These are phyloP conservation scores for Beaufortia kweichowensis DNA, from an alignment of 2,113 vertebrate genomes.

Conservation along the genomic window DNA sequence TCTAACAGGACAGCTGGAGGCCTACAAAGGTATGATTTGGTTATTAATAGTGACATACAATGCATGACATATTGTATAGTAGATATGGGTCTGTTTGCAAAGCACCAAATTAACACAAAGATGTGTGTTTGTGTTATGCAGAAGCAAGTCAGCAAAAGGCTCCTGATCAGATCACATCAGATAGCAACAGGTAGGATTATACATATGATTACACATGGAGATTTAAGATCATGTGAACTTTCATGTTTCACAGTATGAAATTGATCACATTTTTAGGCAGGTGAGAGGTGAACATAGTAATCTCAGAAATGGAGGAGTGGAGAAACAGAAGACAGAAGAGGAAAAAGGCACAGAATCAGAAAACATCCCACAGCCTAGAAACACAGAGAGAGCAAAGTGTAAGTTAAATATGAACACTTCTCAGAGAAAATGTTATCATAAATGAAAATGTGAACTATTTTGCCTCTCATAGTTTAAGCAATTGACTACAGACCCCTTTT, in stretches of 20 bases:
- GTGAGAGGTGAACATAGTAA: background rate
- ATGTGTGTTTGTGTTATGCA: constrained; percentile 57
- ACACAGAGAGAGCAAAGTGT: constrained; percentile 29
- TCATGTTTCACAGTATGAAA: background rate
- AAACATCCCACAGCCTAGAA: constrained; percentile 19
- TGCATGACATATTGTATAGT: background rate
- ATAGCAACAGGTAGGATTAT: constrained; percentile 32
- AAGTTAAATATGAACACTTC: too few species aligned
- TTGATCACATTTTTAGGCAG: constrained; percentile 3
- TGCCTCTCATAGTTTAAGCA: too few species aligned
- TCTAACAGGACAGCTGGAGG: constrained; percentile 91
- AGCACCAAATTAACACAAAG: background rate
- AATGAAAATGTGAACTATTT: too few species aligned
- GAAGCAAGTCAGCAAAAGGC: constrained; percentile 88
- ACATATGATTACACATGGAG: background rate
- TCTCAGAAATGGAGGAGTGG: background rate
- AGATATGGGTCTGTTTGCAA: background rate
- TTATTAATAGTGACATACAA: background rate
- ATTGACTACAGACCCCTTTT: too few species aligned
- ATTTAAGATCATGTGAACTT: background rate
- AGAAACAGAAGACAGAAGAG: constrained; percentile 29
- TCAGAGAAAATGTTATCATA: background rate
- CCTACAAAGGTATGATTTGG: constrained; percentile 83
- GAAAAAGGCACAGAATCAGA: constrained; percentile 35
- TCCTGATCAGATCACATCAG: constrained; percentile 79